A percentile compares a stretch with the other conserved stretches of the same genome.
phyloP scores from a whole-genome alignment of 2,888 invertebrate genomes.

The Plebejus argus region DNA sequence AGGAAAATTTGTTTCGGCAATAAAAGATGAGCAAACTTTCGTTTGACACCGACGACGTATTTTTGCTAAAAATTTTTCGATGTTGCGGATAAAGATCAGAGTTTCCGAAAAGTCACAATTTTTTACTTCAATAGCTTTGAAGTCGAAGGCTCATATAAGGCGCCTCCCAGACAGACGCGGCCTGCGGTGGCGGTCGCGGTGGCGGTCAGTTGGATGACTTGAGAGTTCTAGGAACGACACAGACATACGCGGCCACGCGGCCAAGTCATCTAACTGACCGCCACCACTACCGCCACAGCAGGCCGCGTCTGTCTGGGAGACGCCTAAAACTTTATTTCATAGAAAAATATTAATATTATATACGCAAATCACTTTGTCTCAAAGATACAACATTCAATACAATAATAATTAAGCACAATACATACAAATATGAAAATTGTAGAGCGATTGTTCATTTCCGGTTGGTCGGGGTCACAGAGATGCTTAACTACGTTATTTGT shows the following conservation, averaged over 20 bases:
- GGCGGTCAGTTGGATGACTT: no score
- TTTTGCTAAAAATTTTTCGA: background rate
- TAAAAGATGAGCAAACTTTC: conserved; percentile 11
- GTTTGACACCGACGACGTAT: background rate
- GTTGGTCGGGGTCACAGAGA: background rate
- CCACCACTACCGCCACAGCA: no score
- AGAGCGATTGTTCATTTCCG: background rate
- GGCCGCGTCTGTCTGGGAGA: no score
- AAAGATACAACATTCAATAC: background rate
- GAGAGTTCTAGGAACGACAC: no score
- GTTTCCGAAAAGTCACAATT: background rate
- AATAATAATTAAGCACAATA: background rate
- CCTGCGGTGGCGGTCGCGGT: no score
- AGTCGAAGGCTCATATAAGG: background rate
- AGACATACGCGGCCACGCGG: no score
- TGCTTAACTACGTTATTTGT: conserved; percentile 16
- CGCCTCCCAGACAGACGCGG: no score
- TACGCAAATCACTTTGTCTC: background rate
- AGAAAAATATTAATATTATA: background rate
- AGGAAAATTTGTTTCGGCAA: conserved; percentile 15
- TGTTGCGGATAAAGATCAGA: background rate
- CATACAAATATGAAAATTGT: background rate
- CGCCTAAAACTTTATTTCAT: background rate
- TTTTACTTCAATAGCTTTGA: background rate
- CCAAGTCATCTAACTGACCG: no score